Evolutionary conservation across 2,113 vertebrate species (phyloP).

Genomic region (Dunckerocampus dactyliophorus): DNA sequence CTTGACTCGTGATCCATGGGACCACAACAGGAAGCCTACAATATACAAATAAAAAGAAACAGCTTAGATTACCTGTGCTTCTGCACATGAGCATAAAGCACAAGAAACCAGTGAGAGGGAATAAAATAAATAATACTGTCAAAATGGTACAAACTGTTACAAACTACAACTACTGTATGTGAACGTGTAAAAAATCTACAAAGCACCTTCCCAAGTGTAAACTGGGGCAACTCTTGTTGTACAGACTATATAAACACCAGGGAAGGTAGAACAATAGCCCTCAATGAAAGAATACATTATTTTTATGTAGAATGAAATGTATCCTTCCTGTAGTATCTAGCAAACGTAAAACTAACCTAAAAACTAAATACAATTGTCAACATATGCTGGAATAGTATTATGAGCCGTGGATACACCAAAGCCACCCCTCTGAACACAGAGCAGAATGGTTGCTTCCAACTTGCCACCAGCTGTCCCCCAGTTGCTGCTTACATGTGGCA

Average conservation of each 20-base stretch:
- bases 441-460: neutral
- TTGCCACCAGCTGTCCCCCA: slow-evolving; percentile 3
- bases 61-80: neutral
- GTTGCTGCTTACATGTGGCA: neutral
- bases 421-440: neutral
- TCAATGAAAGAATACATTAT: neutral
- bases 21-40: neutral
- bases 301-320: neutral
- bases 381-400: neutral
- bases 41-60: neutral
- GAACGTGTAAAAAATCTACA: neutral
- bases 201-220: neutral
- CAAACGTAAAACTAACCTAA: neutral
- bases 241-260: neutral
- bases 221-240: neutral
- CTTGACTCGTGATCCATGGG: neutral
- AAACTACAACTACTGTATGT: neutral
- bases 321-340: neutral
- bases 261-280: neutral
- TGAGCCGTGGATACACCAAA: neutral
- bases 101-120: neutral
- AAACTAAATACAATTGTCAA: neutral
- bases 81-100: neutral
- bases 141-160: neutral
- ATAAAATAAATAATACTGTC: neutral